These are phyloP conservation scores for Anorthoa munda DNA, from an alignment of 2,888 invertebrate species.

Conservation along the genomic window DNA sequence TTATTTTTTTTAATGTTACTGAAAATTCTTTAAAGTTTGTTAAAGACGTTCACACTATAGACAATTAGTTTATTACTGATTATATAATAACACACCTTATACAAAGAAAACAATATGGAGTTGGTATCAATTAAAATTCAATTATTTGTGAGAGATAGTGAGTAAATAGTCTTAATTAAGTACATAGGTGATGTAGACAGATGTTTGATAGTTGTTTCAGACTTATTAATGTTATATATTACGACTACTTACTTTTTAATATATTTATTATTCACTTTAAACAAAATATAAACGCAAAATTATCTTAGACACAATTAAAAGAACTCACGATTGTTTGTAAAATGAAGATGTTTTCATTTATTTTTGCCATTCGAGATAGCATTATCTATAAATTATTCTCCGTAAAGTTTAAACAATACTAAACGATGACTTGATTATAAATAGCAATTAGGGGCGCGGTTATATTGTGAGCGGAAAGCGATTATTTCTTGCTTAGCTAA, in stretches of 20 bases:
- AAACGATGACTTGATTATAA: background rate
- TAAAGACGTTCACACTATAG: no score
- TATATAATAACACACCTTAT: background rate
- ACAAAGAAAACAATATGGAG: background rate
- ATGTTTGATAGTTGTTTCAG: background rate
- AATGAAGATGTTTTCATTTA: conserved; percentile 2
- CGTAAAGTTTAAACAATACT: conserved; percentile 10
- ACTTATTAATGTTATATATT: background rate
- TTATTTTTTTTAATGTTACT: background rate
- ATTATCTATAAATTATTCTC: conserved; percentile 16
- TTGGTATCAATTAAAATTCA: background rate
- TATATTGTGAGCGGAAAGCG: conserved; percentile 22
- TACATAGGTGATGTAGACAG: background rate
- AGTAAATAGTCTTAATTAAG: background rate
- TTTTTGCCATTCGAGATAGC: conserved; percentile 11
- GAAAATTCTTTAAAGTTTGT: no score
- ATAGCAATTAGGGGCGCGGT: background rate
- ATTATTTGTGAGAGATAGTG: background rate
- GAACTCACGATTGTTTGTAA: background rate
- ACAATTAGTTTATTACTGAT: background rate
- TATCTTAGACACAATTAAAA: background rate
- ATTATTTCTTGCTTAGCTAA: background rate
- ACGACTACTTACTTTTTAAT: background rate
- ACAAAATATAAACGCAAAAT: background rate
- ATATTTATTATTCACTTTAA: background rate